These are phyloP conservation scores for Plagodis pulveraria DNA, from an alignment of 2,888 invertebrate species.

Conservation along the genomic window DNA sequence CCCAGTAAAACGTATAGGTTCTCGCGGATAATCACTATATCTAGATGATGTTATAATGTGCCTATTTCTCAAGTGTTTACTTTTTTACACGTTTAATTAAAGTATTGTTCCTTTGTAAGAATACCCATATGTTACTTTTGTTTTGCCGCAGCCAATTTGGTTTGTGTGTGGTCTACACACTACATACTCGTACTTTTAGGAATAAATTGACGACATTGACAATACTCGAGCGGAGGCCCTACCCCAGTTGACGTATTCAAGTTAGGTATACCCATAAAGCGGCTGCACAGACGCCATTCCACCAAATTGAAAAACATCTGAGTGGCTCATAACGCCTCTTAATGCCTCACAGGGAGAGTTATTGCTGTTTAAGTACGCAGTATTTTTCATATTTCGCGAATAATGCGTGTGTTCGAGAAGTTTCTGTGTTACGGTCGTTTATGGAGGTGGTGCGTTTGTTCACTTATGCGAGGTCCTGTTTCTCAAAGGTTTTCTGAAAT, in stretches of 20 bases:
- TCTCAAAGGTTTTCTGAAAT: not conserved
- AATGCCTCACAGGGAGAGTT: slow-evolving; percentile 73
- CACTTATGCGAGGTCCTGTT: slow-evolving; percentile 30
- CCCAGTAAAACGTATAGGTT: too few species aligned
- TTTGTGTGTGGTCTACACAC: slow-evolving; percentile 1
- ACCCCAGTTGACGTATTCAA: slow-evolving; percentile 40
- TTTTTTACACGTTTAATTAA: too few species aligned
- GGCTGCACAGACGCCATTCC: slow-evolving; percentile 65
- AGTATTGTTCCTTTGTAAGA: too few species aligned
- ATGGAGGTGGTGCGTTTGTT: slow-evolving; percentile 35
- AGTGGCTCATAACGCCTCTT: slow-evolving; percentile 76
- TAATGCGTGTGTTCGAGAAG: slow-evolving; percentile 61
- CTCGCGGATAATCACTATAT: too few species aligned
- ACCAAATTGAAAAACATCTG: slow-evolving; percentile 81
- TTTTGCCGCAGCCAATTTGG: not conserved
- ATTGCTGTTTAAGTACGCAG: slow-evolving; percentile 67
- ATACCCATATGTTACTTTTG: too few species aligned
- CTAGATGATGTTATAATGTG: too few species aligned
- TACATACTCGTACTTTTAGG: not conserved
- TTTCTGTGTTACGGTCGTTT: slow-evolving; percentile 40
- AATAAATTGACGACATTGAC: slow-evolving; percentile 28
- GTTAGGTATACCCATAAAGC: slow-evolving; percentile 59
- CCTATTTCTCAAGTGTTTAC: too few species aligned
- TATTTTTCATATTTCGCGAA: slow-evolving; percentile 79
- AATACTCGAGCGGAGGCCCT: slow-evolving; percentile 26